Evolutionary conservation across 2,797 vertebrate species (phyloP).

Genomic region (Sternarchorhynchus goeldii): DNA sequence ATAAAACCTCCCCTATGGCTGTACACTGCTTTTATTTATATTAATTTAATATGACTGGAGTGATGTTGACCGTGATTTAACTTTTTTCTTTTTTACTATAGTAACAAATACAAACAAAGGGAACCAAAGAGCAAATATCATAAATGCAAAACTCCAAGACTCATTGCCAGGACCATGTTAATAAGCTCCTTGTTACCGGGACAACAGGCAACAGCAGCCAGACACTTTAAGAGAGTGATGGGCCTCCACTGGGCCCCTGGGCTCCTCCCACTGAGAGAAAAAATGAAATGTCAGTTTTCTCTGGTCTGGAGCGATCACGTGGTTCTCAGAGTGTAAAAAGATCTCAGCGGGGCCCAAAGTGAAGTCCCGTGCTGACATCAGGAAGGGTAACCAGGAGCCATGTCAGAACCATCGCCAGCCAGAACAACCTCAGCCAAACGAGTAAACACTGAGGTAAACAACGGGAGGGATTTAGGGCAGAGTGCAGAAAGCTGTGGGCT

Average conservation of each 20-base stretch:
- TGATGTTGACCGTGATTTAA: not conserved
- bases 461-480: not conserved
- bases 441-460: not conserved
- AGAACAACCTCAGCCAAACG: not conserved
- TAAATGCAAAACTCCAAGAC: conserved; percentile 22
- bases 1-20: not conserved
- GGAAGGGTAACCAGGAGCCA: not conserved
- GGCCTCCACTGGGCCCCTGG: conserved; percentile 31
- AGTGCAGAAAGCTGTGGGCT: not conserved
- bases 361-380: conserved; percentile 3
- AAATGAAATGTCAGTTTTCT: conserved; percentile 48
- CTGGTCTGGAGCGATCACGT: conserved; percentile 17
- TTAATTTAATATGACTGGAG: not conserved
- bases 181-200: conserved; percentile 37
- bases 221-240: conserved; percentile 24
- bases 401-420: not conserved
- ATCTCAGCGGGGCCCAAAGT: conserved; percentile 15
- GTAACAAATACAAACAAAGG: not conserved
- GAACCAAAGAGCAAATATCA: conserved; percentile 4
- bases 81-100: not conserved
- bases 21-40: not conserved
- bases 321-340: conserved; percentile 3
- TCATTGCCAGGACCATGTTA: conserved; percentile 16
- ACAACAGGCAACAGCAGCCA: conserved; percentile 34
- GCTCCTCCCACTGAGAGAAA: conserved; percentile 42